These are phyloP conservation scores for Nyctereutes procyonoides DNA, from an alignment of 2,113 vertebrate species.

Conservation along the genomic window DNA sequence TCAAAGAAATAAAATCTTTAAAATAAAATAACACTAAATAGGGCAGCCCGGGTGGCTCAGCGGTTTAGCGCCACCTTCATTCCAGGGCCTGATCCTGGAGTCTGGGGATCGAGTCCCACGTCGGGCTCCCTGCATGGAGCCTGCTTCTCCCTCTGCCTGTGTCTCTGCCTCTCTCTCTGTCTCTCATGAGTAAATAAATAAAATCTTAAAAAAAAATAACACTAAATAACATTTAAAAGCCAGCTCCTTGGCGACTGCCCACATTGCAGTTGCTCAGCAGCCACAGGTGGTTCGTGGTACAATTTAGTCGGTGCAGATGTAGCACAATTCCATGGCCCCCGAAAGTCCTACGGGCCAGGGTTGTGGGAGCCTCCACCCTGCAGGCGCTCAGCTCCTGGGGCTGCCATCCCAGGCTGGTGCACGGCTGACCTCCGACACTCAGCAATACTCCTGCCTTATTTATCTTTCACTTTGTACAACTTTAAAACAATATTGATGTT, in stretches of 20 bases:
- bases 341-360: neutral
- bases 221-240: neutral
- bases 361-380: neutral
- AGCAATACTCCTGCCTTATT: neutral
- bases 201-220: no score
- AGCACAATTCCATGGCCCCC: neutral
- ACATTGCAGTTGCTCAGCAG: neutral
- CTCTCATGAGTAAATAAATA: no score
- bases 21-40: neutral
- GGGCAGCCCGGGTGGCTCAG: no score
- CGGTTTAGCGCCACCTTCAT: no score
- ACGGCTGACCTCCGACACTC: neutral
- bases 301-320: rapidly evolving
- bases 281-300: neutral
- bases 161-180: no score
- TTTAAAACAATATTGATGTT: neutral
- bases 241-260: neutral
- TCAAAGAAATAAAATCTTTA: no score
- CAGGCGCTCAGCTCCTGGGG: neutral
- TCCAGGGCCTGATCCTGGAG: no score
- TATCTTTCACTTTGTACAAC: neutral
- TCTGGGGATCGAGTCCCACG: no score
- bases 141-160: no score
- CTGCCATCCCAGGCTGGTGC: rapidly evolving
- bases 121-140: no score